Evolutionary conservation across 2,888 invertebrate genomes (phyloP), one percentile per base, ranked within the genome.

Genomic region (Frankliniella fusca): DNA sequence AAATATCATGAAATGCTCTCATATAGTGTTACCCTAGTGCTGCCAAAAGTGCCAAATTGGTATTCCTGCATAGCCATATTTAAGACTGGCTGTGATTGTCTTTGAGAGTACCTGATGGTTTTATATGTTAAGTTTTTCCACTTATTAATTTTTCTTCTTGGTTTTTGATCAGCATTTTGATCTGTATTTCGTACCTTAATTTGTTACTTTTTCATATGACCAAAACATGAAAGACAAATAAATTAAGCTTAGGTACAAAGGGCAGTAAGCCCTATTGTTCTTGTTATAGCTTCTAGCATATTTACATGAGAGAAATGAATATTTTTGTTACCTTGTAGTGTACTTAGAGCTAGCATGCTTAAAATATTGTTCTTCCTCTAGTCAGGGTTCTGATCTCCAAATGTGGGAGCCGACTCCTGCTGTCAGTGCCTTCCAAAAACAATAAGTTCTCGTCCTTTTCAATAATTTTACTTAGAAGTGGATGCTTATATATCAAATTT

Each of bases 131-230:
- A 54, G 54, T 76, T 10, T 76, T 76, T 76, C 12, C 12, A 23
- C 27, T 76, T 5, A n/a, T 70, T 70, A 20, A 54, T 54, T 54
- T 54, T 54, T 54, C 20, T 54, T 2, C 18, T 61, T 15, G 70
- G n/a, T 76, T 76, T 76, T 76, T 76, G 70, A 76, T 27, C 20
- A 61, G 27, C 27, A 27, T 76, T 76, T 76, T 76, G 70, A 76
- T 27, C 27, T 76, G 27, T 76, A 76, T 76, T 27, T 76, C 5
- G 27, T 76, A 12, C 5, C 54, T 54, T 54, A 38, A 38, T 38
- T 7, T 61, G 61, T 61, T 61, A 61, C 23, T 70, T 70, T 11
- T 76, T 76, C 12, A 27, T 76, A 12, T 76, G 23, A 27, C 70
- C 70, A 76, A 38, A 76, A 27, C 61, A 20, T 61, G 61, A n/a